These are phyloP conservation scores for Cetonia aurata DNA, from an alignment of 2,888 invertebrate genomes.

Conservation along the genomic window DNA sequence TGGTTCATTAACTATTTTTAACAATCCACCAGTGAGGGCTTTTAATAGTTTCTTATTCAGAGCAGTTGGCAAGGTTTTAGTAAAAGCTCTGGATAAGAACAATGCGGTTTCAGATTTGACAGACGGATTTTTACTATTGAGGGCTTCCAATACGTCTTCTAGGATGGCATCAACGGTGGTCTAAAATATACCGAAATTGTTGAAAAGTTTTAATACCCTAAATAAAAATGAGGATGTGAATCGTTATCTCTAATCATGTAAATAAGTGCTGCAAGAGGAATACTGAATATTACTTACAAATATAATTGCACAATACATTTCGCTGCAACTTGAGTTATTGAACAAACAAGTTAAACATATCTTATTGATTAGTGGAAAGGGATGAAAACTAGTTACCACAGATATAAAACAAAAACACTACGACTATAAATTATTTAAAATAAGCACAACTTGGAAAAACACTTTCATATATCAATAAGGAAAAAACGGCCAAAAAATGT, in stretches of 20 bases:
- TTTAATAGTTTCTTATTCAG: conserved; percentile 93
- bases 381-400: conserved; percentile 42
- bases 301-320: conserved; percentile 35
- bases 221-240: neutral
- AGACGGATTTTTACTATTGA: conserved; percentile 92
- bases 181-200: conserved; percentile 64
- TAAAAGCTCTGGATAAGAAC: conserved; percentile 87
- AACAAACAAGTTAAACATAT: conserved; percentile 37
- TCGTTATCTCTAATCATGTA: neutral
- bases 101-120: conserved; percentile 89
- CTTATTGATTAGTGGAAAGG: conserved; percentile 53
- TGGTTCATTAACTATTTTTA: conserved; percentile 84
- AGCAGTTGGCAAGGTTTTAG: conserved; percentile 82
- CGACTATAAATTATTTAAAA: neutral
- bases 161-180: conserved; percentile 85
- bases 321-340: conserved; percentile 15
- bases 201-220: neutral
- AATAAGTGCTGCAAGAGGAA: neutral
- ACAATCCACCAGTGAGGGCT: conserved; percentile 79
- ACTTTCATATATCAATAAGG: too few species aligned
- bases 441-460: too few species aligned
- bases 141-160: conserved; percentile 87
- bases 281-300: conserved; percentile 28
- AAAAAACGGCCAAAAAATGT: too few species aligned
- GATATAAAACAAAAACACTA: conserved; percentile 1